Evolutionary conservation across 92 coral and sea anemone species (phyloP).

Genomic region (Isaurus tuberculatus): DNA sequence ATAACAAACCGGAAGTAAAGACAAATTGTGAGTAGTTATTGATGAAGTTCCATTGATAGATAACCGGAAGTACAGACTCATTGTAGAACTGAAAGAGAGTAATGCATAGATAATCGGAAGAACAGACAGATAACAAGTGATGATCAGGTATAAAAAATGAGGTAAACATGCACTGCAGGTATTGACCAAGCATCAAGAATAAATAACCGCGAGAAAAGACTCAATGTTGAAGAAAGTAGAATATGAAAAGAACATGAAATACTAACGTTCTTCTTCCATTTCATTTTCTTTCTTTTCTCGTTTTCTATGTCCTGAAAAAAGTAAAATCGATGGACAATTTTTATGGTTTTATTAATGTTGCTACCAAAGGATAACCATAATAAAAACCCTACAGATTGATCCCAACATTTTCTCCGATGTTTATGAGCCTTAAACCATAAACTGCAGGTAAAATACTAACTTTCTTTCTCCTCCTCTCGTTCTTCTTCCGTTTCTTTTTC

Average conservation of each 20-base stretch:
- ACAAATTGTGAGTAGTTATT: not conserved
- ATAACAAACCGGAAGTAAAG: not conserved
- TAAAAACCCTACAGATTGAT: not conserved
- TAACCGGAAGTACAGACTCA: not conserved
- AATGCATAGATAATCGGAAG: not conserved
- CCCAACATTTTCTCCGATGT: not conserved
- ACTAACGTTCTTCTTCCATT: conserved; percentile 29
- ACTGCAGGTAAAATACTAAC: not conserved
- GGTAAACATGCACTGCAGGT: too few relatives aligned
- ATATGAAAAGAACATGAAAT: not conserved
- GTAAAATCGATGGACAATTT: not conserved
- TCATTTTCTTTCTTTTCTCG: conserved; percentile 6
- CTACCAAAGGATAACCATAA: not conserved
- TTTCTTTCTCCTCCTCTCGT: conserved; percentile 20
- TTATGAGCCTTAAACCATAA: not conserved
- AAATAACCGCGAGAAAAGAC: not conserved
- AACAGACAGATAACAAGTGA: not conserved
- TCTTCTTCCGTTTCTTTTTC: conserved; percentile 27
- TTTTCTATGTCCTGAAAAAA: conserved; percentile 4
- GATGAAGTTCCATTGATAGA: not conserved
- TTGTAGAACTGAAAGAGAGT: not conserved
- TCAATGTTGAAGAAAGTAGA: not conserved
- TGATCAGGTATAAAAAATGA: not conserved
- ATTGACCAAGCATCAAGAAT: too few relatives aligned
- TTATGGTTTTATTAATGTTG: not conserved